Evolutionary conservation across 2,888 invertebrate genomes (phyloP), one percentile per base, ranked within the genome.

Genomic region (Erynnis tages): DNA sequence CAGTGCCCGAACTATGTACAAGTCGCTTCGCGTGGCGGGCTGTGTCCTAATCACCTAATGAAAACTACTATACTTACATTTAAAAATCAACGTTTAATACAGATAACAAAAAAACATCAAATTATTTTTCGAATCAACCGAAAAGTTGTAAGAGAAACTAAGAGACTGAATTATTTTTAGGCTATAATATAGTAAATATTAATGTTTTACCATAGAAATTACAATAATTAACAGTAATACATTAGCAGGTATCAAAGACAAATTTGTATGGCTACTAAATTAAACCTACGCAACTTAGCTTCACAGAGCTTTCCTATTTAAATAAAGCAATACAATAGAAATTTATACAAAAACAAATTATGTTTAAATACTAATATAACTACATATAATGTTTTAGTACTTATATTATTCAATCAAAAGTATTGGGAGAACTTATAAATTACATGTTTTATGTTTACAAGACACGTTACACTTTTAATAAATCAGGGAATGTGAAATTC

Each of bases 11-110:
- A 55, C 49, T 57, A 79, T 81, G 60, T 81, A 84, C 79, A 83
- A 55, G 65, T 59, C 82, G 86, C 86, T 86, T 76, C 62, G 86
- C 86, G 82, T 67, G 59, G 62, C 60, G 61, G 74, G 76, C 76
- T 37, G 21, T 37, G 21, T 21, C 10, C 30, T 38, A 49, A 30
- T 13, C n/a, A 21, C 32, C 14, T 32, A 46, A 5, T 49, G 23
- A 41, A 25, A 25, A 8, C 35, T 27, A 49, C 8, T 25, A 34
- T 41, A 49, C 10, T 11, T 14, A 29, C 47, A 32, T 34, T 35
- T 19, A 47, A 32, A 41, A 41, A 49, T 25, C 34, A 25, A 13
- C 50, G n/a, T 16, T 17, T 45, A 34, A 38, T 46, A 13, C 21
- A 29, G 29, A 19, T 17, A 19, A 47, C 32, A 23, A 34, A 21